Evolutionary conservation across 2,113 vertebrate species (phyloP).

Genomic region (Nesoenas mayeri): DNA sequence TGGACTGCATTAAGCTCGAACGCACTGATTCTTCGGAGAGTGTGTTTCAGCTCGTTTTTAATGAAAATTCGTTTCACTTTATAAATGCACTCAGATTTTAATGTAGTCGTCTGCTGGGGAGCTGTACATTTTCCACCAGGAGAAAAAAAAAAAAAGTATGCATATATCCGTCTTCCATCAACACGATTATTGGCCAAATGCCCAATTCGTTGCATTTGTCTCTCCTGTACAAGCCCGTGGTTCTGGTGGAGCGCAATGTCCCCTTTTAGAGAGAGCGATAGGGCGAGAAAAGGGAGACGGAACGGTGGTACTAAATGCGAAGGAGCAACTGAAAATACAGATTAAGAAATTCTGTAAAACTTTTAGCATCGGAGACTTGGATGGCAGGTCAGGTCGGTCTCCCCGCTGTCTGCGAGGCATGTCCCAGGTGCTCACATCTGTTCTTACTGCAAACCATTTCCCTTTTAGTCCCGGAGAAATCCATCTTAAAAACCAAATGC

Average conservation of each 20-base stretch:
- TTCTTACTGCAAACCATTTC: not conserved
- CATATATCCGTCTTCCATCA: not conserved
- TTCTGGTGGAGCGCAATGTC: not conserved
- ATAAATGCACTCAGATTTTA: not conserved
- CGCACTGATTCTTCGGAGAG: not conserved
- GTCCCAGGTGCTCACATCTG: not conserved
- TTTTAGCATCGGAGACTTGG: not conserved
- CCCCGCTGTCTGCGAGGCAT: accelerated
- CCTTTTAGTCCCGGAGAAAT: not conserved
- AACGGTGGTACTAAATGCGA: not conserved
- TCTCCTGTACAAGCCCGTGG: not conserved
- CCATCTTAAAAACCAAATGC: not conserved
- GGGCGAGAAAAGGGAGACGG: accelerated
- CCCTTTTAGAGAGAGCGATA: accelerated
- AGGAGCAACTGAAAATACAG: not conserved
- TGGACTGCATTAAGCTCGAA: not conserved
- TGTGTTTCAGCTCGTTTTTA: not conserved
- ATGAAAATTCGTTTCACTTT: not conserved
- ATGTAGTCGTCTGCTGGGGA: not conserved
- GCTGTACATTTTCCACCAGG: not conserved
- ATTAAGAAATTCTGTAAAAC: not conserved
- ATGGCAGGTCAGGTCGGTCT: accelerated
- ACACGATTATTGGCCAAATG: not conserved
- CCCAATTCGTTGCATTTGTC: not conserved
- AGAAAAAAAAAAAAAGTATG: not conserved